Base-by-base conservation (phyloP, 1,140 invertebrate species). In the Hylaeus anthracinus region DNA sequence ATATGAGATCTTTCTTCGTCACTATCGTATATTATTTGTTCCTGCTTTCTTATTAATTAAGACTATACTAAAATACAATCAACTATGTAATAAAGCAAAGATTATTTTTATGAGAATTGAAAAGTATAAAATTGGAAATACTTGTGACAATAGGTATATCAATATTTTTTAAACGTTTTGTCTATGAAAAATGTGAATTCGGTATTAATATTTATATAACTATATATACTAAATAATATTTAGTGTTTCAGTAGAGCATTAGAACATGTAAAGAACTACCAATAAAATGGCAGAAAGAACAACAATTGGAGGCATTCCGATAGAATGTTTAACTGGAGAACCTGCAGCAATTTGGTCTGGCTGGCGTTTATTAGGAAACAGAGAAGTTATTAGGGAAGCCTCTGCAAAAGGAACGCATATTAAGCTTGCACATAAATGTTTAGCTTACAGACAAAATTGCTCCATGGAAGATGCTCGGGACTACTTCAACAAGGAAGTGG, bases 331-430 rank as follows among this genome's bases (percentile, higher is more conserved):
- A 43, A 90, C 81, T 48, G 90, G 88, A 66, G 89, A 90, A 79
- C 26, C 85, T 3, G 90, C 89, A 26, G 88, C 82, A n/a, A 88
- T 95, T 84, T 95, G 95, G 95, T 94, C 94, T 60, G 94, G 94
- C 71, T 95, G 95, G 95, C 93, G 94, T 72, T 92, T 90, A 55
- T 93, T 95, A 61, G 93, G 94, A 51, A 92, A 94, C 41, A 90
- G 95, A 86, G 95, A 96, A 90, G 94, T 96, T 55, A 95, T 95
- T 0, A 92, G 95, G 82, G 95, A 96, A 89, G 95, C 95, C 58
- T 95, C 95, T 71, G 94, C 94, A 0, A 96, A 96, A 90, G 95
- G 95, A 15, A 94, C 93, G 61, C 95, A 95, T 85, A 94, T 96
- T 66, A 90, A 93, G 51, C 87, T 96, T 72, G 95, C 95, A 67